Evolutionary conservation across 2,113 vertebrate species (phyloP), one percentile per base, ranked within the genome.

Genomic region (Channa argus): DNA sequence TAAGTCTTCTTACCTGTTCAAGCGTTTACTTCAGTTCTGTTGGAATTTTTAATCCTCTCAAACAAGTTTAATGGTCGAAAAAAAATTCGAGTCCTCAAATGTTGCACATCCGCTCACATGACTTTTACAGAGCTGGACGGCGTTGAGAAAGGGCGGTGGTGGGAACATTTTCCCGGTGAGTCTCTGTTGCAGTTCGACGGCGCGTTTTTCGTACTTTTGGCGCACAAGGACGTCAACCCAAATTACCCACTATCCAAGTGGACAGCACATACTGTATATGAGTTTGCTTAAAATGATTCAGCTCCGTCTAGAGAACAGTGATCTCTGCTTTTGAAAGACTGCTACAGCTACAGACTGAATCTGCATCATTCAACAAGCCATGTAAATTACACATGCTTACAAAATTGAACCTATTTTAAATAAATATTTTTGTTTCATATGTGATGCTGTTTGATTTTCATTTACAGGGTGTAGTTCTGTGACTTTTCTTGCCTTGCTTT

Each of bases 121-220:
- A 71, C 72, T 87, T 80, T 86, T 64, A 45, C 52, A 80, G 67
- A 74, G 39, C 58, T 65, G 72, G 64, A 70, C 63, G 44, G 70
- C 53, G 71, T n/a, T 56, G 79, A 67, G 69, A 39, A 53, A 73
- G 68, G 80, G 79, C 77, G 84, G 86, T 15, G 84, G 80, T 90
- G 70, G 71, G 74, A 77, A 73, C 94, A 95, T 95, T 91, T 87
- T 88, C 85, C 87, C 87, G 78, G 82, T 70, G 86, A 92, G 87
- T 83, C 74, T 80, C 84, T 82, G 77, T 47, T 86, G 75, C 85
- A 47, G 74, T 89, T 82, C 88, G 78, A 82, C 89, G 90, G 84
- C 78, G 88, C 87, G 86, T 85, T 86, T 44, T 24, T 84, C 79
- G 84, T 24, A 24, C 24, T 24, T 24, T 24, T 24, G 24, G 24